Base-by-base conservation (phyloP, 2,888 invertebrate species). In the Polietes domitor region DNA sequence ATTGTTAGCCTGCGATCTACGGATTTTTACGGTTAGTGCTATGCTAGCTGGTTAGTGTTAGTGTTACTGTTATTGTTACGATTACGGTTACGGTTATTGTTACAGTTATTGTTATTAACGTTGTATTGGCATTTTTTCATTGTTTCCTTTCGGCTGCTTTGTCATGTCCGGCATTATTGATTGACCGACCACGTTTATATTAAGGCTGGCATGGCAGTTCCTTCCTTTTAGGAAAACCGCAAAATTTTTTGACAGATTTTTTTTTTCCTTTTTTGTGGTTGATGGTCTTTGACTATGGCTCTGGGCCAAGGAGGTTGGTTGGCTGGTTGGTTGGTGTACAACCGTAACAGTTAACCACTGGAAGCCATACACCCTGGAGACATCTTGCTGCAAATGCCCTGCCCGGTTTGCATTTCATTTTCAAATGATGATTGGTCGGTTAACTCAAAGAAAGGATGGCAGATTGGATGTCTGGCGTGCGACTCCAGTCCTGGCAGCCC, bases 361-460 rank as follows among this genome's bases (percentile, higher is more conserved):
- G 68, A 68, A 68, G 68, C 68, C 68, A 68, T 68, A 68, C 43
- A n/a, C n/a, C n/a, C n/a, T n/a, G n/a, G n/a, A 37, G 19, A 26
- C 21, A 53, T 63, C n/a, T 63, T n/a, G 37, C 4, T 41, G 41
- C 43, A 21, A 32, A 68, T 68, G 68, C n/a, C 32, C 6, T 65
- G 65, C 19, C 63, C 10, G 19, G 32, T 41, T 65, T 41, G 32
- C 41, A 7, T 7, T 7, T 41, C 6, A 41, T 12, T 32, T 32
- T 5, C 17, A 50, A 50, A 50, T 43, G 32, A 37, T 9, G 58
- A 24, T 9, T n/a, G 58, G 2, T n/a, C n/a, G 58, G 21, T 15
- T 58, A 28, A 28, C 24, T 26, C 53, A 21, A 21, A 28, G 28
- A 17, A 58, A 24, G 26, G 24, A 4, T n/a, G n/a, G 17, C n/a